Evolutionary conservation across 2,113 vertebrate genomes (phyloP), one percentile per base, ranked within the genome.

Genomic region (Platycercus adscitus): DNA sequence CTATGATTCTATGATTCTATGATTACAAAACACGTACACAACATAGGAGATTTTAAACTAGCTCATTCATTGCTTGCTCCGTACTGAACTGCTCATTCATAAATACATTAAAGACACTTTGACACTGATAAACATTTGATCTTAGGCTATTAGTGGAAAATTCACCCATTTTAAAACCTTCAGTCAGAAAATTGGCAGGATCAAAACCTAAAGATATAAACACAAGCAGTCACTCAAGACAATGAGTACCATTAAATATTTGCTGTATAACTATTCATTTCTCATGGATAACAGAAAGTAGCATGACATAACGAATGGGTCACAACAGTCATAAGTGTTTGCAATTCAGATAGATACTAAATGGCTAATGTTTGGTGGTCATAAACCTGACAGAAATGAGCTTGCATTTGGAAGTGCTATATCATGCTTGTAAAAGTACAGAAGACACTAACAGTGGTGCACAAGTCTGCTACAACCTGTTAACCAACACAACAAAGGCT

Each of bases 71-170:
- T 81, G 19, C 19, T 84, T 33, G 29, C 23, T 86, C 60, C 33
- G 24, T 39, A 16, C 6, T 69, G 56, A 88, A 70, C n/a, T 68
- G 25, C 39, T 82, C 85, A 85, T 85, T 71, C 31, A 41, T 80
- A 82, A 93, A 56, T 41, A 86, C 28, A 56, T 13, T 76, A 63
- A 91, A 71, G 75, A 73, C 44, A 66, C 19, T 11, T 80, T 80
- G 63, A 77, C 26, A 35, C 8, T 63, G 23, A 70, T 33, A 78
- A 94, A 52, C 43, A 70, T 77, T 83, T 53, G 63, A 0, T 56
- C 28, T 58, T 69, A 26, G 25, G 8, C 5, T 77, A 2, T 37
- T 66, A 33, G 3, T 81, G 68, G 49, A 86, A 89, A 88, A 83
- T 81, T 58, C 46, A 83, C 11, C 4, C 23, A 46, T 61, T 70